phyloP scores from a whole-genome alignment of 2,888 invertebrate genomes.

The Hyppa rectilinea region DNA sequence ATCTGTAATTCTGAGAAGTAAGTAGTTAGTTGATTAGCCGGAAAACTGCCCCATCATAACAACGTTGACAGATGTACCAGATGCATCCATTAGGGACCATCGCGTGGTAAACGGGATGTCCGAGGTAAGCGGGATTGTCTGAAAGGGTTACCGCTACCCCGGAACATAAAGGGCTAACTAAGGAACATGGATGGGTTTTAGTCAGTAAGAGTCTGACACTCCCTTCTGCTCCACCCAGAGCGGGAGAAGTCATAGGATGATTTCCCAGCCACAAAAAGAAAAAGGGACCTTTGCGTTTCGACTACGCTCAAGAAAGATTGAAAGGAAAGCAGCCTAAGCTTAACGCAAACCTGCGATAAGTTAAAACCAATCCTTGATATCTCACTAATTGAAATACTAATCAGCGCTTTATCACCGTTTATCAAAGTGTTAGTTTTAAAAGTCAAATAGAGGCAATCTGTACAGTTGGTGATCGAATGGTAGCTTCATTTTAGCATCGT shows the following conservation, averaged over 20 bases:
- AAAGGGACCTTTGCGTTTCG: not conserved
- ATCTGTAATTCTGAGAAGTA: not conserved
- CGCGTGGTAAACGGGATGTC: no score
- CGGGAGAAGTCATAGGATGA: no score
- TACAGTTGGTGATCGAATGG: slow-evolving; percentile 3
- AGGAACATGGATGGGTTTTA: no score
- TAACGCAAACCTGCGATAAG: slow-evolving; percentile 2
- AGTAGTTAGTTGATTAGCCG: not conserved
- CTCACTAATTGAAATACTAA: slow-evolving; percentile 10
- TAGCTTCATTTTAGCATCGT: slow-evolving; percentile 8
- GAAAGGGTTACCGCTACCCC: no score
- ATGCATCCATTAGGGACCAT: no score
- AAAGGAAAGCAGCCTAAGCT: not conserved
- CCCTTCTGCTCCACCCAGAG: no score
- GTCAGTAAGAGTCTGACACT: no score
- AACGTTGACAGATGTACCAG: not conserved
- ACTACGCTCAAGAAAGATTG: not conserved
- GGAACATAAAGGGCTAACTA: no score
- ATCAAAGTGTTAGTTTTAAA: slow-evolving; percentile 1
- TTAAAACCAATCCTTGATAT: slow-evolving; percentile 5
- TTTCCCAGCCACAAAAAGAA: no score
- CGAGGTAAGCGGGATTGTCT: no score
- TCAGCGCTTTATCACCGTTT: slow-evolving; percentile 14
- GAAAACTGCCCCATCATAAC: not conserved
- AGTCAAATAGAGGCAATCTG: slow-evolving; percentile 30